These are phyloP conservation scores for Calliphora vicina DNA, from an alignment of 1,140 invertebrate species.

Conservation along the genomic window DNA sequence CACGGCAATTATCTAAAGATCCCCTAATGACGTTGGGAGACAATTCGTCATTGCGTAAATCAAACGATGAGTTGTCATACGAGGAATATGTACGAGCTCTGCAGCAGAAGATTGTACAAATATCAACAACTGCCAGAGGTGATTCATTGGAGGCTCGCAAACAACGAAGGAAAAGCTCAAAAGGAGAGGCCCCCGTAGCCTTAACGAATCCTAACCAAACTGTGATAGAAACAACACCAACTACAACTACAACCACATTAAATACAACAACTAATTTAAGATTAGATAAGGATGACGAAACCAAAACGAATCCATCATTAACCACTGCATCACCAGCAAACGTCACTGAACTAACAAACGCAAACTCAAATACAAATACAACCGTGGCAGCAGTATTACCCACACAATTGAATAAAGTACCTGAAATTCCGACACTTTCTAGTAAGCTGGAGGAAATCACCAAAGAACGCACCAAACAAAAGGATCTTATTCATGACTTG, in stretches of 20 bases:
- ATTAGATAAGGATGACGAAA: slow-evolving; percentile 30
- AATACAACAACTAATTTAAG: slow-evolving; percentile 20
- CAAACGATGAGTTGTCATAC: slow-evolving; percentile 63
- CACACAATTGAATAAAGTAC: slow-evolving; percentile 50
- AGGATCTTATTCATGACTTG: slow-evolving; percentile 77
- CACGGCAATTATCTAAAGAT: slow-evolving; percentile 39
- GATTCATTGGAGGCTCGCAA: slow-evolving; percentile 76
- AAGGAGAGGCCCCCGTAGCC: slow-evolving; percentile 62
- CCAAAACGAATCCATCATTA: slow-evolving; percentile 8
- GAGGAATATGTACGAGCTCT: slow-evolving; percentile 73
- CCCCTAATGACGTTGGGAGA: background rate
- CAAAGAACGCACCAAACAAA: slow-evolving; percentile 73
- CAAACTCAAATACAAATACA: background rate
- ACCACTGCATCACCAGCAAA: background rate
- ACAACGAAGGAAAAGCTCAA: slow-evolving; percentile 69
- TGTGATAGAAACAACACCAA: slow-evolving; percentile 56
- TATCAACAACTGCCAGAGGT: slow-evolving; percentile 69
- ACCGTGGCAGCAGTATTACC: slow-evolving; percentile 40
- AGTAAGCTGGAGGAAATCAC: slow-evolving; percentile 70
- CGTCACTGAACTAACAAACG: slow-evolving; percentile 17
- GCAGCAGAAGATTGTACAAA: slow-evolving; percentile 75
- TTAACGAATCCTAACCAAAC: slow-evolving; percentile 46
- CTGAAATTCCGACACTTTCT: slow-evolving; percentile 56
- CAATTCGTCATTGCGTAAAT: slow-evolving; percentile 21
- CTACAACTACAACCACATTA: background rate